Percentiles rank a stretch among this genome's conserved stretches.
phyloP scores from a whole-genome alignment of 2,113 vertebrate genomes.

The Arvicanthis niloticus region DNA sequence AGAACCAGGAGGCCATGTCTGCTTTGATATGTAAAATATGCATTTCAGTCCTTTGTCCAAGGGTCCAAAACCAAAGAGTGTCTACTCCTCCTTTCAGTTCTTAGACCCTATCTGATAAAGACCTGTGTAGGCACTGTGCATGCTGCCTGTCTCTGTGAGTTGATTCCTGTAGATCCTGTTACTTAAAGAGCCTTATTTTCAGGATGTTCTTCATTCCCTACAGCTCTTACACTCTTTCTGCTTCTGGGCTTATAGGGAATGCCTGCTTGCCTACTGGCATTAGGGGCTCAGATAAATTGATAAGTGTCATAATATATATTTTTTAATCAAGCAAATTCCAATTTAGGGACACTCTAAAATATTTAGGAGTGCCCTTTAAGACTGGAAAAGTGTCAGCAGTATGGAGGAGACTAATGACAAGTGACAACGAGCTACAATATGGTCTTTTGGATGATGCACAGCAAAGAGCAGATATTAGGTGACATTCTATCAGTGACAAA shows the following conservation, averaged over 20 bases:
- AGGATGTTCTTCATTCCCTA: background rate
- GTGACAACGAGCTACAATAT: background rate
- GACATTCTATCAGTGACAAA: background rate
- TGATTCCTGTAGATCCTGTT: background rate
- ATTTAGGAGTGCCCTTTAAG: background rate
- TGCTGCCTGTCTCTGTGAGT: background rate
- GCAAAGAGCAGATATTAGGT: background rate
- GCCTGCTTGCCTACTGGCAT: background rate
- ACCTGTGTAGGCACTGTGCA: background rate
- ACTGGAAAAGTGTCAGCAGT: background rate
- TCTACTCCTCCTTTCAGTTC: background rate
- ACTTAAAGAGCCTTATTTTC: background rate
- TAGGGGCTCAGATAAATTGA: background rate
- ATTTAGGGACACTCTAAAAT: constrained; percentile 4
- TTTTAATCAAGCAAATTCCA: background rate
- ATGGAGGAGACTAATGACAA: background rate
- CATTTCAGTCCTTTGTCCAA: too few species aligned
- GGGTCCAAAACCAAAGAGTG: too few species aligned
- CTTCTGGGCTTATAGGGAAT: background rate
- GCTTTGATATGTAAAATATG: too few species aligned
- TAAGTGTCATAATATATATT: background rate
- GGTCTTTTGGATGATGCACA: background rate
- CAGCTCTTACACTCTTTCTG: background rate
- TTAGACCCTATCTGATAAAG: background rate
- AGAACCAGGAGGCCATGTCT: too few species aligned